Evolutionary conservation across 2,888 invertebrate genomes (phyloP).

Genomic region (Caenorhabditis imperialis): DNA sequence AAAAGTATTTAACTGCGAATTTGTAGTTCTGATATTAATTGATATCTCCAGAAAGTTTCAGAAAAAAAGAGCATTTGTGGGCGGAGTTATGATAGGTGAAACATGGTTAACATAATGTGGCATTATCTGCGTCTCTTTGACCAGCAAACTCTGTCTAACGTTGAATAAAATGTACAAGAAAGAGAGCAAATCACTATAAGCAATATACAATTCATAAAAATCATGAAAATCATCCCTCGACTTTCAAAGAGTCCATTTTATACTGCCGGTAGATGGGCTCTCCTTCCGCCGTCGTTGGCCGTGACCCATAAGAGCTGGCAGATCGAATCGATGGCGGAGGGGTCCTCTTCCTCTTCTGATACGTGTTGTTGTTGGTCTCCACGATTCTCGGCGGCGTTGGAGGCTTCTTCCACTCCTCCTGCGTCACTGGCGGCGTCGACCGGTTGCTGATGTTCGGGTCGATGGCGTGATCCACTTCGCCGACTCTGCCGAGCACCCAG

Average conservation of each 20-base stretch:
- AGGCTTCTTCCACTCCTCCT: conserved; percentile 8
- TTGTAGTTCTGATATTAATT: too few species aligned
- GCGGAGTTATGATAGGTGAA: too few species aligned
- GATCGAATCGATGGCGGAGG: conserved; percentile 4
- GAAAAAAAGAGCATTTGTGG: too few species aligned
- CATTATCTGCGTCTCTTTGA: too few species aligned
- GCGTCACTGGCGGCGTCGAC: conserved; percentile 23
- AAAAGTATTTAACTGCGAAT: too few species aligned
- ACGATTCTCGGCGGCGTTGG: not conserved
- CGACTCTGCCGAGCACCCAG: conserved; percentile 44
- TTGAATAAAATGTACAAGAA: not conserved
- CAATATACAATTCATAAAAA: too few species aligned
- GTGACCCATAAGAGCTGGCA: conserved; percentile 22
- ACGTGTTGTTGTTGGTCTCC: too few species aligned
- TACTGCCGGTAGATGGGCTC: conserved; percentile 21
- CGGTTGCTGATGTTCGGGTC: conserved; percentile 3
- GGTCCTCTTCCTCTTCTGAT: not conserved
- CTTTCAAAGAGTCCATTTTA: conserved; percentile 37
- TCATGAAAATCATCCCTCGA: too few species aligned
- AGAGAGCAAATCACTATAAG: not conserved
- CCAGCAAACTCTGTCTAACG: not conserved
- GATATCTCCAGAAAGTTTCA: too few species aligned
- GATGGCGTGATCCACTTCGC: not conserved
- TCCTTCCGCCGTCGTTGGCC: conserved; percentile 10
- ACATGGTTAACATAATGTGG: too few species aligned